Evolutionary conservation across 2,113 vertebrate species (phyloP).

Genomic region (Nyctereutes procyonoides): DNA sequence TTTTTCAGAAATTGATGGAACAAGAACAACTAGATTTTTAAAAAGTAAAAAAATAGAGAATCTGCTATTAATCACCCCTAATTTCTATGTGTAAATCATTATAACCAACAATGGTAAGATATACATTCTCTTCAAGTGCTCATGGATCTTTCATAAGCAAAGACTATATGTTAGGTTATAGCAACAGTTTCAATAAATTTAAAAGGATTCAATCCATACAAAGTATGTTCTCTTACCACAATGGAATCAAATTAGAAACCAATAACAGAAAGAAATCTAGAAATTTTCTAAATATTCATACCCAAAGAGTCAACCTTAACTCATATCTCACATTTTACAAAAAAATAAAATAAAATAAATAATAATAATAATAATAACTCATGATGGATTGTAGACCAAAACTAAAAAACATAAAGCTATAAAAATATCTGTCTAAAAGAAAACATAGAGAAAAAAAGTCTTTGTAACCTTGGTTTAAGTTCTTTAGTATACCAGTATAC

Average conservation of each 20-base stretch:
- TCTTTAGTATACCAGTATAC: no score
- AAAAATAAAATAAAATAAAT: neutral
- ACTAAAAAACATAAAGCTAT: neutral
- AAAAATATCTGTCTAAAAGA: neutral
- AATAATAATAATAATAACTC: neutral
- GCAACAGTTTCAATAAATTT: neutral
- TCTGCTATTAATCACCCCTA: neutral
- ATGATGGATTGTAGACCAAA: neutral
- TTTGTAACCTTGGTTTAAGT: neutral
- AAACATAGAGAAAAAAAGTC: neutral
- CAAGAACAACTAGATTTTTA: neutral
- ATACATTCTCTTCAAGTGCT: neutral
- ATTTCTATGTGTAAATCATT: neutral
- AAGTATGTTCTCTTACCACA: neutral
- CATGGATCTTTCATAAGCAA: neutral
- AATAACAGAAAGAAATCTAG: neutral
- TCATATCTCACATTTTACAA: neutral
- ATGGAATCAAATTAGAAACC: neutral
- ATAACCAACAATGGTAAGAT: neutral
- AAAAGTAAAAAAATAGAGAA: neutral
- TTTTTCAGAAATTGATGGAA: neutral
- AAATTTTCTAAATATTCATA: neutral
- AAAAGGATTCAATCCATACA: neutral
- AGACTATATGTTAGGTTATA: neutral
- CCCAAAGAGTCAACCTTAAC: neutral